phyloP scores from a whole-genome alignment of 2,113 vertebrate species.

The Morone chrysops region DNA sequence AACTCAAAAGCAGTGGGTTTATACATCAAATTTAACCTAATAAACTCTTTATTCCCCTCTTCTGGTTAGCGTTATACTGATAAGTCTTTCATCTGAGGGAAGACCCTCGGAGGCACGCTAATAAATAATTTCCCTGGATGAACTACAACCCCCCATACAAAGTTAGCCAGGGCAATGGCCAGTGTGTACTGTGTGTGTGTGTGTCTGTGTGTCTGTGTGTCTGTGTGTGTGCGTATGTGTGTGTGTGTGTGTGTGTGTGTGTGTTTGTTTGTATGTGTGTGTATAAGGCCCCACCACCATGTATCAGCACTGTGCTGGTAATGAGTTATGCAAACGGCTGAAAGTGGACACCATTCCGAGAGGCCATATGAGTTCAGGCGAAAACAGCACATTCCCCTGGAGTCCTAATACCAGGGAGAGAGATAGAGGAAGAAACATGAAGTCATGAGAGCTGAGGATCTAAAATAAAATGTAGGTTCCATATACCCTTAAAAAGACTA shows the following conservation, averaged over 20 bases:
- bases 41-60: neutral
- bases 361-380: conserved; percentile 44
- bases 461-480: neutral
- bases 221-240: conserved; percentile 8
- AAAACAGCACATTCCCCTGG: conserved; percentile 68
- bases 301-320: conserved; percentile 38
- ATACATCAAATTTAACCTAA: neutral
- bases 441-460: neutral
- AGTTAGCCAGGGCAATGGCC: neutral
- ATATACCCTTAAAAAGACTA: no score
- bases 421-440: neutral
- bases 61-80: neutral
- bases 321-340: conserved; percentile 74
- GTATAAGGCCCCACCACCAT: conserved; percentile 1
- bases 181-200: neutral
- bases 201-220: conserved; percentile 17
- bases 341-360: conserved; percentile 67
- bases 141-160: neutral
- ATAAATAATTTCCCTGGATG: neutral
- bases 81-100: neutral
- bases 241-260: neutral
- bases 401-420: conserved; percentile 45
- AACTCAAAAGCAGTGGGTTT: neutral
- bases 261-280: conserved; percentile 21
- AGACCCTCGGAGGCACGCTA: neutral